A percentile compares a stretch with the other conserved stretches of the same genome.
phyloP scores from a whole-genome alignment of 2,113 vertebrate species.

The Cyprinodon variegatus region DNA sequence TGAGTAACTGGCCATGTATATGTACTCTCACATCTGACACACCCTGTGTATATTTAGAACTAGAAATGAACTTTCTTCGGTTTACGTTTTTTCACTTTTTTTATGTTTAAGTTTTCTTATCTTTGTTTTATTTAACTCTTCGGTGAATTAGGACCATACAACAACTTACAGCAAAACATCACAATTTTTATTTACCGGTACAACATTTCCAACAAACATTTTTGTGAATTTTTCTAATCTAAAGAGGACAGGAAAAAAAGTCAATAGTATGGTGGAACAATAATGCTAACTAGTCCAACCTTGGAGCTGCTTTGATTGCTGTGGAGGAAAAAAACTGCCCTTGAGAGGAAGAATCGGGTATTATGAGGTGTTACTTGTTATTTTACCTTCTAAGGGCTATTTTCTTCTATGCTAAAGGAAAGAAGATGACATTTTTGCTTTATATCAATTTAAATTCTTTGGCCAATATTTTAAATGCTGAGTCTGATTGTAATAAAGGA shows the following conservation, averaged over 20 bases:
- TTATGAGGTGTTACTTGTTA: too few relatives aligned
- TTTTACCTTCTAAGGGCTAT: too few relatives aligned
- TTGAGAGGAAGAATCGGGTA: too few relatives aligned
- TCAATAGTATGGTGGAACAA: background rate
- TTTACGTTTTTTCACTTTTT: background rate
- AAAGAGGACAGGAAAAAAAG: background rate
- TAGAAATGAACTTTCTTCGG: too few relatives aligned
- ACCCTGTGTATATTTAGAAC: too few relatives aligned
- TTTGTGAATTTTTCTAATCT: background rate
- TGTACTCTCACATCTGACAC: too few relatives aligned
- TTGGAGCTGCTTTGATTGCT: background rate
- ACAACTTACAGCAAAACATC: background rate
- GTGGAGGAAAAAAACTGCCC: background rate
- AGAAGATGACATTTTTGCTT: background rate
- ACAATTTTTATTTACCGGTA: background rate
- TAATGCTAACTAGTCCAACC: background rate
- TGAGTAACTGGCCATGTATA: too few relatives aligned
- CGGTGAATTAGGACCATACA: background rate
- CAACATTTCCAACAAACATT: background rate
- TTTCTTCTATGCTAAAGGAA: background rate
- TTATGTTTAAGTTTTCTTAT: background rate
- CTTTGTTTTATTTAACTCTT: background rate
- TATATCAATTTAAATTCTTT: too few relatives aligned
- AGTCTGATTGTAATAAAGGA: background rate
- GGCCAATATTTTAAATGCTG: background rate